phyloP scores from a whole-genome alignment of 2,113 vertebrate genomes.

The Mola mola region DNA sequence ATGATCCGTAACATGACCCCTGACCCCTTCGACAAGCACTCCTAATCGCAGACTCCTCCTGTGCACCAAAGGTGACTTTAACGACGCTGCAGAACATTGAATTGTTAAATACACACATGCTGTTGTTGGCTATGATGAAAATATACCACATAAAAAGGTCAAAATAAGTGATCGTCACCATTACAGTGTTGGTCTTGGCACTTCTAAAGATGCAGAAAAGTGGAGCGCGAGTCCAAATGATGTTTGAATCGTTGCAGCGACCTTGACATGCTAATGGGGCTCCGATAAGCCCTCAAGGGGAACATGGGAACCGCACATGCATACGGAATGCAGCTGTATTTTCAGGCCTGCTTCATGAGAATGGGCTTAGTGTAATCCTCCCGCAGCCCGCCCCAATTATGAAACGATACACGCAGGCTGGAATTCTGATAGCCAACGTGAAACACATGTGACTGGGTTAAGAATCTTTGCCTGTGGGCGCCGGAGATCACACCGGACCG shows the following conservation, averaged over 20 bases:
- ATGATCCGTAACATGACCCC: no score
- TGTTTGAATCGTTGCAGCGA: slow-evolving; percentile 27
- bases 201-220: neutral
- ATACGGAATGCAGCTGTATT: slow-evolving; percentile 54
- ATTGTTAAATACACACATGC: slow-evolving; percentile 45
- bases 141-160: slow-evolving; percentile 20
- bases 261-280: slow-evolving; percentile 10
- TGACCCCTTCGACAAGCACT: no score
- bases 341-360: slow-evolving; percentile 59
- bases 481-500: slow-evolving; percentile 5
- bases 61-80: no score
- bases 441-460: slow-evolving; percentile 70
- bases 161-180: slow-evolving; percentile 32
- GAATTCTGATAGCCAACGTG: slow-evolving; percentile 62
- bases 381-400: slow-evolving; percentile 54
- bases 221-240: neutral
- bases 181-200: slow-evolving; percentile 15
- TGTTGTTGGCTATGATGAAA: neutral
- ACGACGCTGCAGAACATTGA: slow-evolving; percentile 36
- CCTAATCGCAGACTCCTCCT: no score
- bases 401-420: slow-evolving; percentile 49
- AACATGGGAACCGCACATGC: slow-evolving; percentile 35
- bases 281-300: neutral
- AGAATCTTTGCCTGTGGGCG: slow-evolving; percentile 24
- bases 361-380: slow-evolving; percentile 71